These are phyloP conservation scores for Brachionus rubens DNA, from an alignment of 1,140 invertebrate species.

Conservation along the genomic window DNA sequence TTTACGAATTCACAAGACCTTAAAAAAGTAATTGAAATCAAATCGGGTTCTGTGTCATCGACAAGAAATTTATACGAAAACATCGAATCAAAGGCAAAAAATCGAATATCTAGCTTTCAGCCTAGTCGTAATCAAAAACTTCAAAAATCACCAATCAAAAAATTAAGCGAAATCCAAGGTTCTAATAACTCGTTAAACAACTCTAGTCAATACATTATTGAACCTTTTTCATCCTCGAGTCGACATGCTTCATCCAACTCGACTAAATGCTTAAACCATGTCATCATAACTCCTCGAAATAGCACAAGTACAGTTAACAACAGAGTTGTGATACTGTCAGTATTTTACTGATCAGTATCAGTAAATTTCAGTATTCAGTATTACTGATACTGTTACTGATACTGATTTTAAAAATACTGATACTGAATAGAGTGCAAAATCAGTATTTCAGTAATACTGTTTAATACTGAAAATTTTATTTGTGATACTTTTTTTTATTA, in stretches of 20 bases:
- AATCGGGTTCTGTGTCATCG: slow-evolving; percentile 19
- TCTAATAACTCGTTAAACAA: not conserved
- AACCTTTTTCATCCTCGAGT: not conserved
- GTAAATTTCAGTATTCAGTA: too few species aligned
- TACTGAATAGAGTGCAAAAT: too few species aligned
- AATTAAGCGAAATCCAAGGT: slow-evolving; percentile 7
- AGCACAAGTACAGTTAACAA: slow-evolving; percentile 17
- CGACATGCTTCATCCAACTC: not conserved
- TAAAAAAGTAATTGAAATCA: not conserved
- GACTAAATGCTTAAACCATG: not conserved
- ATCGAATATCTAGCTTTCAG: not conserved
- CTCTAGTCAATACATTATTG: not conserved
- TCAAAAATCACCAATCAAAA: not conserved
- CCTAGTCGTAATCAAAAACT: not conserved
- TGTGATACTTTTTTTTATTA: too few species aligned
- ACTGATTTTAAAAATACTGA: too few species aligned
- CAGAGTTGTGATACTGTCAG: too few species aligned
- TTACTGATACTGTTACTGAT: too few species aligned
- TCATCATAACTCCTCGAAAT: slow-evolving; percentile 8
- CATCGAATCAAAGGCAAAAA: not conserved
- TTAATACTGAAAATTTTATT: too few species aligned
- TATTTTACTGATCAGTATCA: too few species aligned
- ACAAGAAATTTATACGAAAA: slow-evolving; percentile 4
- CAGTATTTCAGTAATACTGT: too few species aligned
- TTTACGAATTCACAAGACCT: not conserved